Evolutionary conservation across 2,113 vertebrate genomes (phyloP).

Genomic region (Marmota flaviventris): DNA sequence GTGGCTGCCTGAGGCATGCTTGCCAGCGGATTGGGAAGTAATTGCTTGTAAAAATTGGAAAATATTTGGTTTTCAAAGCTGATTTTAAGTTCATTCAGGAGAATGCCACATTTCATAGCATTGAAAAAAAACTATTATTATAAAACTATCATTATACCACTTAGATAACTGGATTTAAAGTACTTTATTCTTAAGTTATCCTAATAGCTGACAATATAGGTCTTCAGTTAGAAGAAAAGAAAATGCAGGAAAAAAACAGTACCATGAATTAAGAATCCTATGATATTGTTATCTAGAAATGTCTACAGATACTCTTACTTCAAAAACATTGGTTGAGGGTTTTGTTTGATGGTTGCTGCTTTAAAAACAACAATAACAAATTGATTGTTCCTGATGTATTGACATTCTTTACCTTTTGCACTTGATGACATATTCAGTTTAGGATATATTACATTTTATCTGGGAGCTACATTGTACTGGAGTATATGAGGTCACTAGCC

Average conservation of each 20-base stretch:
- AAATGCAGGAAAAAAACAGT: not conserved
- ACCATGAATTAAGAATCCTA: conserved; percentile 24
- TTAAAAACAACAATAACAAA: not conserved
- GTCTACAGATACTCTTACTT: conserved; percentile 21
- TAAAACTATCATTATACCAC: not conserved
- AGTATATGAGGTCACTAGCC: conserved; percentile 59
- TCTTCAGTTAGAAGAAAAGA: conserved; percentile 44
- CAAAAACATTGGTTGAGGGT: conserved; percentile 30
- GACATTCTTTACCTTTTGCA: conserved; percentile 57
- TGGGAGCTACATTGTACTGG: conserved; percentile 61
- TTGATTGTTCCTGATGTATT: conserved; percentile 25
- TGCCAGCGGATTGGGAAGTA: conserved; percentile 66
- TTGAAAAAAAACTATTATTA: conserved; percentile 44
- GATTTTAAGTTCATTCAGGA: conserved; percentile 75
- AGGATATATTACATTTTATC: conserved; percentile 75
- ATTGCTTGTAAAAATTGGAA: conserved; percentile 68
- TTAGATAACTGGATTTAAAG: conserved; percentile 71
- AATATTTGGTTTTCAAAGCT: conserved; percentile 71
- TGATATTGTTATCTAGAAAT: conserved; percentile 37
- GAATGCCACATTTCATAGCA: conserved; percentile 73
- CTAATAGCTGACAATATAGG: not conserved
- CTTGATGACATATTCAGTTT: conserved; percentile 73
- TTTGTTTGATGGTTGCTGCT: not conserved
- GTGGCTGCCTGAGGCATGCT: conserved; percentile 60
- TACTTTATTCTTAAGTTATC: conserved; percentile 45